phyloP scores from a whole-genome alignment of 1,140 invertebrate genomes.

The Hylyphantes graminicola region DNA sequence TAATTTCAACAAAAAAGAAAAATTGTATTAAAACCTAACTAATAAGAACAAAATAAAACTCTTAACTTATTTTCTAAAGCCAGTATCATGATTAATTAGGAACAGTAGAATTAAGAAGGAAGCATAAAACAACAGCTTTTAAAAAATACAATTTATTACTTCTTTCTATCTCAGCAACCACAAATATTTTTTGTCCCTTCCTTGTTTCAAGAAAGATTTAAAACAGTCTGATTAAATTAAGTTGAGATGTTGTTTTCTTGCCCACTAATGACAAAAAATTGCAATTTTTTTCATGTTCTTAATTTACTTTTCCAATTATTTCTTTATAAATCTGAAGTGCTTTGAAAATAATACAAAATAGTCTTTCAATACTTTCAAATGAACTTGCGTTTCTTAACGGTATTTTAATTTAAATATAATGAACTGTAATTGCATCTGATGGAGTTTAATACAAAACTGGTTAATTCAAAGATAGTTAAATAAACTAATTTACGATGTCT shows the following conservation, averaged over 20 bases:
- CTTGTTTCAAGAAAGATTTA: constrained; percentile 50
- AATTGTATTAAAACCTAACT: too few species aligned
- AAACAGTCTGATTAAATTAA: constrained; percentile 42
- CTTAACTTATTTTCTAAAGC: too few species aligned
- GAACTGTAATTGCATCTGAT: neutral
- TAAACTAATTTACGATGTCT: too few species aligned
- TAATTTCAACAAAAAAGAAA: too few species aligned
- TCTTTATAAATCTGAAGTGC: neutral
- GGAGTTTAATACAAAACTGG: too few species aligned
- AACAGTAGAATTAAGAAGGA: neutral
- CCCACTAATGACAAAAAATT: constrained; percentile 13
- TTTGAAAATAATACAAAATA: constrained; percentile 5
- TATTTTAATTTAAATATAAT: constrained; percentile 46
- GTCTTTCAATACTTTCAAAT: constrained; percentile 15
- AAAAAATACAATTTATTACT: constrained; percentile 40
- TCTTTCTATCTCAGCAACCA: constrained; percentile 22
- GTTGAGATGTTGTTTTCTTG: constrained; percentile 40
- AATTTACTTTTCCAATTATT: neutral
- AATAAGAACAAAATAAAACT: too few species aligned
- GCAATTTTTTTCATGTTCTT: constrained; percentile 24
- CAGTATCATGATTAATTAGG: too few species aligned
- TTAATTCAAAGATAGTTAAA: too few species aligned
- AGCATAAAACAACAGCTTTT: constrained; percentile 34
- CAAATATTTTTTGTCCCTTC: constrained; percentile 20
- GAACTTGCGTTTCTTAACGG: constrained; percentile 21